Conservation (phyloP, 2,888 invertebrate species). For the Orthosia incerta region DNA sequence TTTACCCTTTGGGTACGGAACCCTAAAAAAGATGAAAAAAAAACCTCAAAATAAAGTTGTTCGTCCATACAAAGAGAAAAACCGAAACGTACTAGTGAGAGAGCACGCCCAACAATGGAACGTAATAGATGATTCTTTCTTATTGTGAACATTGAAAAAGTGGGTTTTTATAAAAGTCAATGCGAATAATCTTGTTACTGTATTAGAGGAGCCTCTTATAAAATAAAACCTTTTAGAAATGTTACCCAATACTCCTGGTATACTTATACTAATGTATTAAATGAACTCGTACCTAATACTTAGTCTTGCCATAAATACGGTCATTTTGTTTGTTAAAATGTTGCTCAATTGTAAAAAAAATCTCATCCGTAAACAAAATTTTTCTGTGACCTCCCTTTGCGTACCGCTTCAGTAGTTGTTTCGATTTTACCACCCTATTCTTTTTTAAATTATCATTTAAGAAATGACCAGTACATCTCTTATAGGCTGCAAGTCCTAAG, state of each 20-base stretch:
- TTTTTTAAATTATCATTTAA: too few relatives aligned
- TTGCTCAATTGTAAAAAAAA: too few relatives aligned
- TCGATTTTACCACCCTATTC: too few relatives aligned
- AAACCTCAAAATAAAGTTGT: conserved; percentile 58
- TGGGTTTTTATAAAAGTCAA: conserved; percentile 76
- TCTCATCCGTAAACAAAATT: too few relatives aligned
- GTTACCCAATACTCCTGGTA: conserved; percentile 3
- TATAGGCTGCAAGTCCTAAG: too few relatives aligned
- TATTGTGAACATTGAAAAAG: conserved; percentile 77
- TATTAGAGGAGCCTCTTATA: conserved; percentile 41
- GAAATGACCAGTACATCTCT: too few relatives aligned
- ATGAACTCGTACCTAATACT: conserved; percentile 11
- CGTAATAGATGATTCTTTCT: conserved; percentile 80
- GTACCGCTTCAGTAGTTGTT: too few relatives aligned
- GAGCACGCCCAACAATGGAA: conserved; percentile 75
- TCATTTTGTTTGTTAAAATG: too few relatives aligned
- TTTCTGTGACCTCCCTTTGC: too few relatives aligned
- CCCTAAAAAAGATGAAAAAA: conserved; percentile 58
- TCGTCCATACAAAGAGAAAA: conserved; percentile 69
- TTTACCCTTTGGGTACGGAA: too few relatives aligned
- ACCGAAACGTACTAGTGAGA: conserved; percentile 65
- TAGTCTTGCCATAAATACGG: too few relatives aligned
- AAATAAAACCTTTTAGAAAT: conserved; percentile 27
- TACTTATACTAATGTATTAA: conserved; percentile 21
- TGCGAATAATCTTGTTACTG: conserved; percentile 70